These are phyloP conservation scores for Furcula furcula DNA, from an alignment of 2,888 invertebrate species.

Conservation along the genomic window DNA sequence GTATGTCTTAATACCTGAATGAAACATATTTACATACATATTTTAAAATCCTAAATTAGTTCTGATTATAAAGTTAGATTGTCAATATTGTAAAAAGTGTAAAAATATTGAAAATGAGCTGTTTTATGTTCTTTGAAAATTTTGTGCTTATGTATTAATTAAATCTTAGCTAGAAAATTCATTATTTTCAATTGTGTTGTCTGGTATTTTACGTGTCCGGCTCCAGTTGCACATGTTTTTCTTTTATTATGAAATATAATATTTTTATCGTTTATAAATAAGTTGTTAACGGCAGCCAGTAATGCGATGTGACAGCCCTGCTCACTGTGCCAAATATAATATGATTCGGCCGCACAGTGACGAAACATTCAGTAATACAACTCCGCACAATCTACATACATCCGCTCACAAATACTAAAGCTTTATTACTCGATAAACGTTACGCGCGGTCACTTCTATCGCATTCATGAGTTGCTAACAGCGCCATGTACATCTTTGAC, in stretches of 20 bases:
- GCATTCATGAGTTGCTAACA: no score
- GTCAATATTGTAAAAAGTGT: no score
- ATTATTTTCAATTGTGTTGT: not conserved
- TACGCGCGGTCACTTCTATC: no score
- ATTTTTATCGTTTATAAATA: slow-evolving; percentile 39
- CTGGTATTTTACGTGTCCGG: not conserved
- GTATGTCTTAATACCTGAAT: no score
- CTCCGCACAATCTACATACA: slow-evolving; percentile 7
- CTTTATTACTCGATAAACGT: not conserved
- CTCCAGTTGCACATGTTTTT: slow-evolving; percentile 6
- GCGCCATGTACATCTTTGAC: no score
- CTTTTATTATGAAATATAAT: slow-evolving; percentile 41
- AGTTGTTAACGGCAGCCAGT: slow-evolving; percentile 38
- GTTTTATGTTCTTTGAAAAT: no score
- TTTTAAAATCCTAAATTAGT: no score
- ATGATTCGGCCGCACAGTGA: slow-evolving; percentile 22
- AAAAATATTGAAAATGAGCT: no score
- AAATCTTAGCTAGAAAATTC: no score
- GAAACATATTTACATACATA: no score
- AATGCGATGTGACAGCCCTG: slow-evolving; percentile 43
- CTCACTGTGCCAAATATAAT: slow-evolving; percentile 33
- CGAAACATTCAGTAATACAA: slow-evolving; percentile 27
- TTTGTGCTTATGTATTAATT: no score
- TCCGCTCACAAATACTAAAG: slow-evolving; percentile 3
- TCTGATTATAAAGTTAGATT: no score